A percentile compares a stretch with the other conserved stretches of the same genome.
Conservation (phyloP, 2,797 vertebrate genomes). For the Sphenopsis melanotis region DNA sequence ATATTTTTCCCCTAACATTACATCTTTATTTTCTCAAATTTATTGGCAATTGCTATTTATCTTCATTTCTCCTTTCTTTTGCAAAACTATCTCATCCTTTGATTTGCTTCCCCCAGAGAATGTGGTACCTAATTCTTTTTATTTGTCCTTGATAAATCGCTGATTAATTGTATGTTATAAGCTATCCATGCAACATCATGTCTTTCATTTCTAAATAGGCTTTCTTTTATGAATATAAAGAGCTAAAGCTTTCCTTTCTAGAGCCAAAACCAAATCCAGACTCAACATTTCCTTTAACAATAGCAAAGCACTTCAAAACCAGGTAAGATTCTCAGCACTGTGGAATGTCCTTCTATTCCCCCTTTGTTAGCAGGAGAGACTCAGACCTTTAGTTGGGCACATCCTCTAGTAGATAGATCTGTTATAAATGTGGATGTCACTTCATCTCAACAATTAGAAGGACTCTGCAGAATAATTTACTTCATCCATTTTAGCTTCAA, state of each 20-base stretch:
- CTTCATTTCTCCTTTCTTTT: slow-evolving; percentile 4
- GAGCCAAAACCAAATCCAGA: neutral
- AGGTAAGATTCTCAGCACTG: neutral
- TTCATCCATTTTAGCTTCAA: neutral
- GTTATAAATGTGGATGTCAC: neutral
- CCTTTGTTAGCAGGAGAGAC: neutral
- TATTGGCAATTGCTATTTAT: slow-evolving; percentile 48
- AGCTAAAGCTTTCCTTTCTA: neutral
- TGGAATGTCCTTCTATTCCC: neutral
- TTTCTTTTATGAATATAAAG: neutral
- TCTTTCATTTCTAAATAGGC: neutral
- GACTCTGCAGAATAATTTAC: neutral
- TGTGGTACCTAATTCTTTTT: neutral
- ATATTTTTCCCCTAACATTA: slow-evolving; percentile 13
- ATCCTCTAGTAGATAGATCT: neutral
- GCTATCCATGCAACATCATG: neutral
- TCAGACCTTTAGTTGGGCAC: neutral
- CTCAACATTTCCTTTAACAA: neutral
- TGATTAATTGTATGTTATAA: slow-evolving; percentile 25
- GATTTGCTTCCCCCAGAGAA: slow-evolving; percentile 13
- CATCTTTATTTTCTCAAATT: slow-evolving; percentile 46
- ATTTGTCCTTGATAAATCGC: slow-evolving; percentile 22
- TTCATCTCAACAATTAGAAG: neutral
- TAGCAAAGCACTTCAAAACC: neutral
- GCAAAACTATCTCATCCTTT: slow-evolving; percentile 1